Evolutionary conservation across 2,888 invertebrate species (phyloP).

Genomic region (Protonemura montana): DNA sequence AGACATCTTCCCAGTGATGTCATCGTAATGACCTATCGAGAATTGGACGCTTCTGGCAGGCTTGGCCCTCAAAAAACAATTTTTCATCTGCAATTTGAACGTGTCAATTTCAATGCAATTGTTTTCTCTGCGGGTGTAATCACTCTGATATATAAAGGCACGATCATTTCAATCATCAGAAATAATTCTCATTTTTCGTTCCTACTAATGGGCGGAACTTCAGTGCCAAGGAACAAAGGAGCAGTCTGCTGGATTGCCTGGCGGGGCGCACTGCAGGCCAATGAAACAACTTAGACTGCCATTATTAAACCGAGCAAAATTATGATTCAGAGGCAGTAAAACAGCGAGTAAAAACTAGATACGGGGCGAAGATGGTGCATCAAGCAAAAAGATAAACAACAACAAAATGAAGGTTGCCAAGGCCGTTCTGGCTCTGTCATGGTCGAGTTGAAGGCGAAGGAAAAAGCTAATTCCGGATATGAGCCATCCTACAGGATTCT

Average conservation of each 20-base stretch:
- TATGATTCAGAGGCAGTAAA: conserved; percentile 42
- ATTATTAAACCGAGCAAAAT: conserved; percentile 25
- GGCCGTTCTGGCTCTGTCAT: conserved; percentile 44
- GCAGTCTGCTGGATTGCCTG: background rate
- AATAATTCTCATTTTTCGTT: background rate
- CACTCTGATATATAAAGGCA: background rate
- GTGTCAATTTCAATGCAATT: background rate
- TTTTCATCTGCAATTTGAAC: background rate
- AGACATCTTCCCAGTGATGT: background rate
- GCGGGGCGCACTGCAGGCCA: background rate
- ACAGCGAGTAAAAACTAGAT: conserved; percentile 35
- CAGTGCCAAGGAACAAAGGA: conserved; percentile 16
- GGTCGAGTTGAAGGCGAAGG: conserved; percentile 40
- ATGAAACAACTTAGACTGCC: conserved; percentile 31
- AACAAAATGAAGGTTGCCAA: conserved; percentile 44
- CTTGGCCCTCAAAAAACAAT: background rate
- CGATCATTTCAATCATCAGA: background rate
- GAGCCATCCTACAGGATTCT: conserved; percentile 41
- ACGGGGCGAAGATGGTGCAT: conserved; percentile 31
- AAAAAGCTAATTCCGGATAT: conserved; percentile 44
- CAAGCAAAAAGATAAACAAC: conserved; percentile 30
- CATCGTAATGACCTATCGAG: background rate
- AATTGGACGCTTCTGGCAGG: background rate
- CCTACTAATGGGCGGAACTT: conserved; percentile 13
- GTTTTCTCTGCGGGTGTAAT: background rate